phyloP scores from a whole-genome alignment of 1,140 invertebrate genomes.

The Habropoda laboriosa region DNA sequence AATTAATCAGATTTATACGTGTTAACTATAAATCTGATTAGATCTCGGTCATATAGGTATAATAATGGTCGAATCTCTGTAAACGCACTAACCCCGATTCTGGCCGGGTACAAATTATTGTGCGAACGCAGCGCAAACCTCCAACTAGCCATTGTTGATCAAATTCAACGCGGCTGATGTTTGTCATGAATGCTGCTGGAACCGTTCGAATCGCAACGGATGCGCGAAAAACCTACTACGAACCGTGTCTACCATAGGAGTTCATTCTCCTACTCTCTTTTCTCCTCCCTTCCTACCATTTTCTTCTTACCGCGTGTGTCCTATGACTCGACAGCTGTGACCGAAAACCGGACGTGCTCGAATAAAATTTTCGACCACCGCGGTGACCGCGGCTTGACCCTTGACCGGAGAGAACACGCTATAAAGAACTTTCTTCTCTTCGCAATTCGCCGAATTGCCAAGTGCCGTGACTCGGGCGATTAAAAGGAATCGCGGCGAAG shows the following conservation, averaged over 20 bases:
- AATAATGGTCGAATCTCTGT: constrained; percentile 55
- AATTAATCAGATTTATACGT: constrained; percentile 65
- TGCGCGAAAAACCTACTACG: constrained; percentile 4
- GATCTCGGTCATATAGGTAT: constrained; percentile 39
- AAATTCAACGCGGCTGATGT: constrained; percentile 10
- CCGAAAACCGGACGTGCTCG: not conserved
- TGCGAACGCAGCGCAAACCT: constrained; percentile 27
- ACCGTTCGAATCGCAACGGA: not conserved
- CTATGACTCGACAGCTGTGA: not conserved
- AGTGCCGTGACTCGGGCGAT: too few relatives aligned
- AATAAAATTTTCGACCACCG: constrained; percentile 9
- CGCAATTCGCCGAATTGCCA: too few relatives aligned
- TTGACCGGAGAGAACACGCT: not conserved
- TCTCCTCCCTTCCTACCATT: not conserved
- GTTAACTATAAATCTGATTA: constrained; percentile 65
- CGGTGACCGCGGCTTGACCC: not conserved
- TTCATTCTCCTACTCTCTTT: not conserved
- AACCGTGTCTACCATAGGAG: not conserved
- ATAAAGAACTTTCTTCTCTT: too few relatives aligned
- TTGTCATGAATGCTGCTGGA: not conserved
- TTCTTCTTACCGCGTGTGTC: not conserved
- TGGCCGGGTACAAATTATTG: constrained; percentile 49
- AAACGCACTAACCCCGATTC: constrained; percentile 28
- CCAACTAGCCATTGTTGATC: constrained; percentile 22
- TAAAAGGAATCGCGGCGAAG: not conserved